Conservation (phyloP, 1,140 invertebrate species). For the Drosophila fuyamai region DNA sequence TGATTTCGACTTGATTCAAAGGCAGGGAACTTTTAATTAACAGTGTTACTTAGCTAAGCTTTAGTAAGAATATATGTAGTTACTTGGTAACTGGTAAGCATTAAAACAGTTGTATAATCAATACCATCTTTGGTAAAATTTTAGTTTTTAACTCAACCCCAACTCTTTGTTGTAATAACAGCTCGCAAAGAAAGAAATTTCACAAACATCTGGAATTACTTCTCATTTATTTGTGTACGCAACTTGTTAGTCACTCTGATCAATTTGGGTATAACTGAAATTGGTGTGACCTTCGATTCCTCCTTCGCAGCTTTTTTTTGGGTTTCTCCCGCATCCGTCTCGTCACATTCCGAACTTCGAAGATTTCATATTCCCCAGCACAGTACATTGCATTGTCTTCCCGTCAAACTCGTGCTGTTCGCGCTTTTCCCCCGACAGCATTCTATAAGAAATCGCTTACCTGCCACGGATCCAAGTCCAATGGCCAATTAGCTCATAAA, state of each 20-base stretch:
- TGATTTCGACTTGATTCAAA: too few relatives aligned
- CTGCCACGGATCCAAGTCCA: slow-evolving; percentile 40
- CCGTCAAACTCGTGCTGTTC: slow-evolving; percentile 68
- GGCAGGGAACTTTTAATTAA: too few relatives aligned
- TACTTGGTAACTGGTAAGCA: too few relatives aligned
- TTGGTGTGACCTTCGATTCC: slow-evolving; percentile 25
- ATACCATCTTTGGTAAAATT: too few relatives aligned
- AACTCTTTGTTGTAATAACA: too few relatives aligned
- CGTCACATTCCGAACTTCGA: slow-evolving; percentile 14
- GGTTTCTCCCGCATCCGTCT: slow-evolving; percentile 67
- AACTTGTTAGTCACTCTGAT: slow-evolving; percentile 42
- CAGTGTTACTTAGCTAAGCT: too few relatives aligned
- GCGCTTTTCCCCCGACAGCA: slow-evolving; percentile 42
- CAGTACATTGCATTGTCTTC: slow-evolving; percentile 60
- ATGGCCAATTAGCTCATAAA: slow-evolving; percentile 77
- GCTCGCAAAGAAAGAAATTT: too few relatives aligned
- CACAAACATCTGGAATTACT: background rate
- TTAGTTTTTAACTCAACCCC: too few relatives aligned
- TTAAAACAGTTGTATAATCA: too few relatives aligned
- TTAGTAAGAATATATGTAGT: too few relatives aligned
- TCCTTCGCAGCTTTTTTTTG: slow-evolving; percentile 3
- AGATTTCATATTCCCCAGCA: slow-evolving; percentile 31
- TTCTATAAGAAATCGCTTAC: slow-evolving; percentile 49
- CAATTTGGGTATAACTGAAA: slow-evolving; percentile 4
- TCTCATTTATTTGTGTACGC: background rate